Evolutionary conservation across 2,113 vertebrate species (phyloP).

Genomic region (Hippocampus guttulatus): DNA sequence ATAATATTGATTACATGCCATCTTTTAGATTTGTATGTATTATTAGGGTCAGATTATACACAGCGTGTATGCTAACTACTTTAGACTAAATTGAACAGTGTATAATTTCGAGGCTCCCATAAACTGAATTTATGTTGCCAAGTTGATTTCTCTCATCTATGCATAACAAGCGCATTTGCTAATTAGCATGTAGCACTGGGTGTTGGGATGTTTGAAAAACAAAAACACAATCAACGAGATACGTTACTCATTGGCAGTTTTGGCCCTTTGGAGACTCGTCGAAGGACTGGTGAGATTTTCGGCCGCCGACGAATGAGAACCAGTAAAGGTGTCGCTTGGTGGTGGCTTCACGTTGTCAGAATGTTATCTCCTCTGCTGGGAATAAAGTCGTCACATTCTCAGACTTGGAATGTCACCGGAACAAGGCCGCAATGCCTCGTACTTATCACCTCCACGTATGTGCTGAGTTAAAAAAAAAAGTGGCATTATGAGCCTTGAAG

Average conservation of each 20-base stretch:
- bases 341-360: conserved; percentile 57
- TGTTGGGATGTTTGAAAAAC: conserved; percentile 40
- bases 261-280: conserved; percentile 7
- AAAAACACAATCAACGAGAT: conserved; percentile 31
- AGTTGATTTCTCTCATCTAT: conserved; percentile 9
- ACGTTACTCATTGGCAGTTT: conserved; percentile 32
- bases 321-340: background rate
- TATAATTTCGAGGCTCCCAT: background rate
- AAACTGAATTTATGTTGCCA: background rate
- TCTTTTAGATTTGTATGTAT: too few species aligned
- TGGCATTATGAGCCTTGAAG: too few species aligned
- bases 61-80: too few species aligned
- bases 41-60: too few species aligned
- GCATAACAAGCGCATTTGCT: conserved; percentile 36
- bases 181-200: conserved; percentile 53
- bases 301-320: background rate
- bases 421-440: background rate
- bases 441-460: too few species aligned
- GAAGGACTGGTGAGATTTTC: conserved; percentile 26
- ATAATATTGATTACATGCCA: too few species aligned
- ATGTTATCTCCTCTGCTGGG: conserved; percentile 66
- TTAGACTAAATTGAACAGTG: background rate
- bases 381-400: conserved; percentile 56
- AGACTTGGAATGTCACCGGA: conserved; percentile 29
- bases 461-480: too few species aligned